These are phyloP conservation scores for Centrocercus urophasianus DNA, from an alignment of 2,113 vertebrate genomes.

Conservation along the genomic window DNA sequence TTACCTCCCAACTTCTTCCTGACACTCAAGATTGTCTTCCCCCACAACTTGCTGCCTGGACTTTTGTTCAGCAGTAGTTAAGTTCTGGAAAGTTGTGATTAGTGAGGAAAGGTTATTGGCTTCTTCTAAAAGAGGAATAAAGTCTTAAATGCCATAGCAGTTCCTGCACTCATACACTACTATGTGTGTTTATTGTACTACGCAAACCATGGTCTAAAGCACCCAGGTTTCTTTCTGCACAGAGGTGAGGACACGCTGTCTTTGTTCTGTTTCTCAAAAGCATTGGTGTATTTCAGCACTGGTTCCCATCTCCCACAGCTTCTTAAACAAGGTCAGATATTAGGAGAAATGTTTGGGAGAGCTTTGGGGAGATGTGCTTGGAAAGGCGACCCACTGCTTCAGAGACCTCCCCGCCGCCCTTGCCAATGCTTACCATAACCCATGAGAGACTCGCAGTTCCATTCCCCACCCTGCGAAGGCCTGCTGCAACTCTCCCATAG, in stretches of 20 bases:
- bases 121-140: not conserved
- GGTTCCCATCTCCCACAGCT: not conserved
- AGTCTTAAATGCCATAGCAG: not conserved
- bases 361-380: not conserved
- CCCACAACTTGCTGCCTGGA: not conserved
- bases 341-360: accelerated
- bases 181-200: accelerated
- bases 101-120: not conserved
- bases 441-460: slow-evolving; percentile 61
- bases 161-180: not conserved
- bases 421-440: slow-evolving; percentile 47
- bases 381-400: not conserved
- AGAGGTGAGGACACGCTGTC: not conserved
- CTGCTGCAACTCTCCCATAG: slow-evolving; percentile 65
- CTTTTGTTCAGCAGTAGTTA: not conserved
- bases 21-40: not conserved
- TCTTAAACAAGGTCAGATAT: not conserved
- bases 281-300: not conserved
- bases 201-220: not conserved
- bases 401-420: not conserved
- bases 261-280: not conserved
- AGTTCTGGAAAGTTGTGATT: not conserved
- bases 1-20: not conserved
- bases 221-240: not conserved
- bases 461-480: not conserved